Percentiles rank a stretch among this genome's conserved stretches.
phyloP scores from a whole-genome alignment of 92 coral and sea anemone species.

The Palythoa grandiflora region DNA sequence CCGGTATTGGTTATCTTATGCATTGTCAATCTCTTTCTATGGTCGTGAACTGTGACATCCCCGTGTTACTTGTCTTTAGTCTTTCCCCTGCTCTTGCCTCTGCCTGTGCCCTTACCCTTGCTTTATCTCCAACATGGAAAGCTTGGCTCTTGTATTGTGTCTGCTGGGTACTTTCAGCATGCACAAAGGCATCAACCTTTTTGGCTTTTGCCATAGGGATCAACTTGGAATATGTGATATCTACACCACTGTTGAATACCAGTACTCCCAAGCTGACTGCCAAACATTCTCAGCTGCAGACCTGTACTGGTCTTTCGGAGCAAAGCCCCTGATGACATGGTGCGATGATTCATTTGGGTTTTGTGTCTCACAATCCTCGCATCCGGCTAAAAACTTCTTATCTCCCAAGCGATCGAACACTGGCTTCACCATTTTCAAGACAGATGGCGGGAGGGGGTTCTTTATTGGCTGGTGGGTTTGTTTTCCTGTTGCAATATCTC shows the following conservation, averaged over 20 bases:
- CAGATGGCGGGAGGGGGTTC: constrained; percentile 60
- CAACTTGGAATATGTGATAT: constrained; percentile 27
- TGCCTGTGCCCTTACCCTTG: not conserved
- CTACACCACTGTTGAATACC: constrained; percentile 42
- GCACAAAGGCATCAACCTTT: constrained; percentile 47
- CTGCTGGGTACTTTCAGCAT: constrained; percentile 22
- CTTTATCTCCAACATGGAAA: constrained; percentile 20
- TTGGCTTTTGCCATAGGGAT: constrained; percentile 29
- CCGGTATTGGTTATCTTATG: not conserved
- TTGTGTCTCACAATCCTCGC: not conserved
- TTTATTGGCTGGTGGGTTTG: constrained; percentile 57
- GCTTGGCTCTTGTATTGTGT: constrained; percentile 39
- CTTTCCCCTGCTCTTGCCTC: not conserved
- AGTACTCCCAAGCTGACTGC: constrained; percentile 41
- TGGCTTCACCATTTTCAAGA: constrained; percentile 61
- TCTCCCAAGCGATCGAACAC: constrained; percentile 64
- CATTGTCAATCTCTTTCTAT: not conserved
- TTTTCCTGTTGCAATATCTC: constrained; percentile 53
- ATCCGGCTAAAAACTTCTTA: constrained; percentile 38
- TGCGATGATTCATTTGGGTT: not conserved
- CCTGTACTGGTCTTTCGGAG: not conserved
- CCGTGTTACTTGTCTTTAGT: constrained; percentile 14
- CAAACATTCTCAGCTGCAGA: constrained; percentile 7
- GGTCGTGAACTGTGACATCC: not conserved
- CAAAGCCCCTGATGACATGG: not conserved